phyloP scores from a whole-genome alignment of 1,140 invertebrate species.

The Pseudoatta argentina region DNA sequence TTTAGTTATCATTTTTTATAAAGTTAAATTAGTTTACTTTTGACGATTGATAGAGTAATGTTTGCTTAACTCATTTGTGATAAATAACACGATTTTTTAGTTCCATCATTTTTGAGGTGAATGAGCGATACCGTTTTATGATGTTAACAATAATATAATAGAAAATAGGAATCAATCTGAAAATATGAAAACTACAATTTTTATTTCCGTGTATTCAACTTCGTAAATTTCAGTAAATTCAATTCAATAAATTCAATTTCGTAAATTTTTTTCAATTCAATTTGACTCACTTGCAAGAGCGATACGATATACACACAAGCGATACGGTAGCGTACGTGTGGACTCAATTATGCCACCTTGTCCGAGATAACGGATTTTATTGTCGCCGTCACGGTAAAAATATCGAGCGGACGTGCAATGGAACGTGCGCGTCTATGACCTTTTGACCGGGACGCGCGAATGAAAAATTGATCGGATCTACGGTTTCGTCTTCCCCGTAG shows the following conservation, averaged over 20 bases:
- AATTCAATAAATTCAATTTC: not conserved
- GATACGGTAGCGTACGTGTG: not conserved
- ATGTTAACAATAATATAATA: not conserved
- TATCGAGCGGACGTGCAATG: not conserved
- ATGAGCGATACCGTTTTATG: too few species aligned
- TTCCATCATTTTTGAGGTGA: too few species aligned
- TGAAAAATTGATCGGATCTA: slow-evolving; percentile 60
- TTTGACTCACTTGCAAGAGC: not conserved
- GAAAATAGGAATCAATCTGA: not conserved
- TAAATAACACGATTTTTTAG: too few species aligned
- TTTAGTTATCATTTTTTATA: too few species aligned
- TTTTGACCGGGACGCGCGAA: slow-evolving; percentile 35
- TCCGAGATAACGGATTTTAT: slow-evolving; percentile 22
- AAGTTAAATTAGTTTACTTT: too few species aligned
- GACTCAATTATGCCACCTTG: slow-evolving; percentile 23
- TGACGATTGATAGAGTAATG: too few species aligned
- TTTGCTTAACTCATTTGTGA: too few species aligned
- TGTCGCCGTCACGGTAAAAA: slow-evolving; percentile 5
- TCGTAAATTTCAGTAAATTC: not conserved
- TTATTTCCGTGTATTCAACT: not conserved
- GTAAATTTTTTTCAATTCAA: not conserved
- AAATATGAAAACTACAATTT: not conserved
- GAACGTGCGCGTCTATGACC: slow-evolving; percentile 43
- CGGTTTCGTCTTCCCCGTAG: slow-evolving; percentile 65
- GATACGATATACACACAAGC: not conserved